Conservation (phyloP, 2,888 invertebrate species). For the Apomyelois bistriatella region DNA sequence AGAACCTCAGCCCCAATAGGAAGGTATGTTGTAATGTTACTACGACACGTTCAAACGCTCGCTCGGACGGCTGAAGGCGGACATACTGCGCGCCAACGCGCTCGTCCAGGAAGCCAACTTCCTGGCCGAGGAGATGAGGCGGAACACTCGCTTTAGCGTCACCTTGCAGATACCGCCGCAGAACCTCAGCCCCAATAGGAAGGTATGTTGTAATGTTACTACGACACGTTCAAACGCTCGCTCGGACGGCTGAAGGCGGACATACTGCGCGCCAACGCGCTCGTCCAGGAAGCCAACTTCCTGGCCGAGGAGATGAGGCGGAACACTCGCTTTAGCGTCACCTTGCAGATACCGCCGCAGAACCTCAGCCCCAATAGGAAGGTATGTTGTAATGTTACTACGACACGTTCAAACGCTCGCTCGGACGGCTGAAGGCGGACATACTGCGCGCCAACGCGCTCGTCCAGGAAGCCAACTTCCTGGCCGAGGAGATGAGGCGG, state of each 20-base stretch:
- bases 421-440: slow-evolving; percentile 94
- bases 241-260: slow-evolving; percentile 94
- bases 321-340: slow-evolving; percentile 96
- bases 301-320: slow-evolving; percentile 95
- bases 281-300: slow-evolving; percentile 98
- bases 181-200: slow-evolving; percentile 96
- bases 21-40: slow-evolving; percentile 78
- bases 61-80: slow-evolving; percentile 93
- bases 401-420: too few relatives aligned
- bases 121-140: slow-evolving; percentile 94
- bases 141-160: slow-evolving; percentile 96
- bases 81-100: slow-evolving; percentile 96
- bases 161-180: slow-evolving; percentile 99
- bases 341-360: slow-evolving; percentile 98
- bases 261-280: slow-evolving; percentile 94
- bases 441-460: slow-evolving; percentile 96
- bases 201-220: slow-evolving; percentile 74
- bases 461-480: slow-evolving; percentile 97
- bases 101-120: slow-evolving; percentile 98
- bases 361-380: slow-evolving; percentile 97
- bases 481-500: slow-evolving; percentile 95
- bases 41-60: slow-evolving; percentile 94
- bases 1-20: slow-evolving; percentile 97
- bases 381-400: slow-evolving; percentile 66
- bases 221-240: too few relatives aligned